phyloP scores from a whole-genome alignment of 2,797 vertebrate genomes.

The Enteromius thamalakanensis region DNA sequence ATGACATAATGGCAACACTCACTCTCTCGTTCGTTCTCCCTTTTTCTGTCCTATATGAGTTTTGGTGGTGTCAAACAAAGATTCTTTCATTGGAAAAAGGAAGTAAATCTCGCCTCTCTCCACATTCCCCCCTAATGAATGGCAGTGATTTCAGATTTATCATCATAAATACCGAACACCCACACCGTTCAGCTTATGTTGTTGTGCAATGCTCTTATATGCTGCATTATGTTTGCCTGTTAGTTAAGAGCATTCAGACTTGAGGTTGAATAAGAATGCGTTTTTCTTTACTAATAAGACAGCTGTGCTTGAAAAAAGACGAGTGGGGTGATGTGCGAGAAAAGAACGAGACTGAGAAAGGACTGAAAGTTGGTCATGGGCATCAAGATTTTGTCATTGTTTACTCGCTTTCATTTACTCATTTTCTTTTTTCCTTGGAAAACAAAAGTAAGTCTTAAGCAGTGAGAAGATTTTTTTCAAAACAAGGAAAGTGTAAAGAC shows the following conservation, averaged over 20 bases:
- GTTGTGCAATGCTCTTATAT: slow-evolving; percentile 22
- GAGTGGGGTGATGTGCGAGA: neutral
- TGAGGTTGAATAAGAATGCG: neutral
- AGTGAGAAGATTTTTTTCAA: neutral
- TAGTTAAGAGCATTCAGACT: neutral
- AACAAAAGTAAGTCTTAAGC: neutral
- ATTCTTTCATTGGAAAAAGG: slow-evolving; percentile 35
- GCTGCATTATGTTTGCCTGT: neutral
- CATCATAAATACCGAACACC: neutral
- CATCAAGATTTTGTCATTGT: neutral
- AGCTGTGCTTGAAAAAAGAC: neutral
- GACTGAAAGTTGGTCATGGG: neutral
- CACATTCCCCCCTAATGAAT: slow-evolving; percentile 1
- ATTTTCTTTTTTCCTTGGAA: neutral
- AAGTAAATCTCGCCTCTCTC: slow-evolving; percentile 9
- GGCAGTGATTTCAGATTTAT: slow-evolving; percentile 11
- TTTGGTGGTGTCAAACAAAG: slow-evolving; percentile 29
- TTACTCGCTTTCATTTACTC: neutral
- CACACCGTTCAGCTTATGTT: neutral
- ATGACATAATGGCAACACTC: slow-evolving; percentile 9
- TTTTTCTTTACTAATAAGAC: neutral
- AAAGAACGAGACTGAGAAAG: neutral
- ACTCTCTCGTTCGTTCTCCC: neutral
- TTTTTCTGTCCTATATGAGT: slow-evolving; percentile 3
- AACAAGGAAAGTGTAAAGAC: neutral